Base-by-base conservation (phyloP, 2,113 vertebrate genomes). In the Oryzias melastigma region DNA sequence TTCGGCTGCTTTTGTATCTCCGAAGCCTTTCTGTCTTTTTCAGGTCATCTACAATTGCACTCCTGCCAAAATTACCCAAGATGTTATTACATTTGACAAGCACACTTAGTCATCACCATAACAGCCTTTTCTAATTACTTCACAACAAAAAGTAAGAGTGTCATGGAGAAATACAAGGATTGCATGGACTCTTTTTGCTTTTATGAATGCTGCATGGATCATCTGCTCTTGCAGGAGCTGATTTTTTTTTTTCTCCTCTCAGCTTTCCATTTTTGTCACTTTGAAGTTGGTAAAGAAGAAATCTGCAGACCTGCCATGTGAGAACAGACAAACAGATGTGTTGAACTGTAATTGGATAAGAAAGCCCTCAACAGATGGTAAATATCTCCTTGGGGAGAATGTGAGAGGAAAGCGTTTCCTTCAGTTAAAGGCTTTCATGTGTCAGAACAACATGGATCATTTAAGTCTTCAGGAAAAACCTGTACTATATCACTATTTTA, bases 91-190 rank as follows among this genome's bases (percentile, higher is more conserved):
- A 14, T 53, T 57, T 49, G 25, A 29, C 46, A 18, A 68, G 53
- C 22, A 50, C 22, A 4, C 22, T 51, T 42, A 54, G 27, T 27
- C 46, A 65, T 57, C 48, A 22, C 14, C 35, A 42, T 40, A 56
- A 48, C 49, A 45, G n/a, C 42, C 27, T 55, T 73, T 46, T 49
- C n/a, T 65, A 71, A 50, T 35, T 41, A 52, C 47, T 52, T 70
- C 51, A 0, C 56, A 56, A 57, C 60, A 57, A 22, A 40, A 12
- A 52, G 60, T 15, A n/a, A 25, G 59, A 25, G 49, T 27, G 22
- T 25, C 22, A 42, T 35, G 50, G 20, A 55, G 45, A 69, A 61
- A 13, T 3, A 8, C 8, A 2, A 22, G 43, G 16, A 25, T 29
- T 42, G 27, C 15, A 52, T 52, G 20, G 40, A n/a, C 18, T 47